These are phyloP conservation scores for Drosophila rufa DNA, from an alignment of 1,140 invertebrate species.

Conservation along the genomic window DNA sequence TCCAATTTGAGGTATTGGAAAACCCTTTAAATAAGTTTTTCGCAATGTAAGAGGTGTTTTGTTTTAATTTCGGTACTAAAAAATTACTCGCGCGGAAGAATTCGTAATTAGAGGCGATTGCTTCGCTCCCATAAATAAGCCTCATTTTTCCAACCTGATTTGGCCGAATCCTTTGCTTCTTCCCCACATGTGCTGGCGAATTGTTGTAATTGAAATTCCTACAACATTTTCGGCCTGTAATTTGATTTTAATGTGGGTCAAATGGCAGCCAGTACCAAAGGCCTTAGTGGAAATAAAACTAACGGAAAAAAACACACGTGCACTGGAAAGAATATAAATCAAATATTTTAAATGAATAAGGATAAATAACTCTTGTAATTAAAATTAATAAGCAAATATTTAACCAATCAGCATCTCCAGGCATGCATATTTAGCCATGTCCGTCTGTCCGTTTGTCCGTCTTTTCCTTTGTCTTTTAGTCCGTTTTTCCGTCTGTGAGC, in stretches of 20 bases:
- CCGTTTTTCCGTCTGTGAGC: too few relatives aligned
- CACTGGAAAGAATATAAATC: background rate
- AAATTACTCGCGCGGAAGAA: constrained; percentile 7
- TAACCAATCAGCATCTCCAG: background rate
- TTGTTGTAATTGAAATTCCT: constrained; percentile 72
- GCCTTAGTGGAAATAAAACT: constrained; percentile 4
- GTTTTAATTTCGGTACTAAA: constrained; percentile 4
- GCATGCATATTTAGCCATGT: too few relatives aligned
- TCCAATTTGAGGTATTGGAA: background rate
- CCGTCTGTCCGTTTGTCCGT: too few relatives aligned
- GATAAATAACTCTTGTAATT: background rate
- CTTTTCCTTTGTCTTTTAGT: too few relatives aligned
- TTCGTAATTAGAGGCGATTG: constrained; percentile 31
- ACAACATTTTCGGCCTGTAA: constrained; percentile 59
- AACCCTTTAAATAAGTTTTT: background rate
- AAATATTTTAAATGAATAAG: background rate
- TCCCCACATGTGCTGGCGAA: constrained; percentile 35
- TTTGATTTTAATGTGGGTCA: constrained; percentile 66
- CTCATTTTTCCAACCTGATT: constrained; percentile 24
- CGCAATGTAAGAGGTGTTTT: background rate
- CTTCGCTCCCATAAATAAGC: constrained; percentile 26
- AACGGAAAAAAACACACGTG: constrained; percentile 9
- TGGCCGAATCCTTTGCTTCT: constrained; percentile 5
- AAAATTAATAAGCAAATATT: background rate
- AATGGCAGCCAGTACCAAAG: constrained; percentile 16